Base-by-base conservation (phyloP, 2,113 vertebrate species). In the Taurulus bubalis region DNA sequence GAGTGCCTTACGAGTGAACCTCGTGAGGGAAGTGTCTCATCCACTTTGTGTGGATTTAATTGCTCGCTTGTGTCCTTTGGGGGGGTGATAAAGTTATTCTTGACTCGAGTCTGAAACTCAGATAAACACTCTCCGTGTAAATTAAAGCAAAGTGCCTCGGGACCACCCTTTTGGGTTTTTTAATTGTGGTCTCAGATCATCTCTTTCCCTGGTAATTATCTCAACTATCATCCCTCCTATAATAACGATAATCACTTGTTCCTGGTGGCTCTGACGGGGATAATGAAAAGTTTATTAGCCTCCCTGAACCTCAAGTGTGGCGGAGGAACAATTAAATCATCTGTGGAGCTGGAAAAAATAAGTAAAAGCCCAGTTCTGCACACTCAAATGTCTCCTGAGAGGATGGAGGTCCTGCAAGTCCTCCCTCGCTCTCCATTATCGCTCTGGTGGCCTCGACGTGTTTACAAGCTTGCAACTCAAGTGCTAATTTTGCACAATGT, bases 131-230 rank as follows among this genome's bases (percentile, higher is more conserved):
- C 60, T 71, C 2, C 22, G 62, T 58, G 68, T 83, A 67, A 87
- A 88, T 90, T 63, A 86, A 87, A 82, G 78, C 67, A 34, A 59
- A 59, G 72, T 24, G 69, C 80, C 68, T 34, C 22, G 76, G 75
- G 89, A 88, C 77, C 82, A 53, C 87, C 85, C n/a, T 75, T 80
- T 82, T 89, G 75, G 71, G 69, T 7, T 38, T 65, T 85, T 80
- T 93, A 93, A 94, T 93, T 89, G 90, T 80, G 78, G 84, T 70
- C 70, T 74, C 90, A 87, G 83, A 92, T 92, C 91, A 93, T 88
- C 79, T 84, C 72, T 87, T 63, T 77, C 75, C 73, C 26, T 65
- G 28, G 51, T 85, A 90, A 89, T 90, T 89, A 90, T 87, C 84
- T 72, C 83, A 67, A 87, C 86, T 88, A 90, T 87, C 89, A 89